A percentile compares a stretch with the other conserved stretches of the same genome.
These are phyloP conservation scores for Leptopilina syphax DNA, from an alignment of 2,888 invertebrate genomes.

Conservation along the genomic window DNA sequence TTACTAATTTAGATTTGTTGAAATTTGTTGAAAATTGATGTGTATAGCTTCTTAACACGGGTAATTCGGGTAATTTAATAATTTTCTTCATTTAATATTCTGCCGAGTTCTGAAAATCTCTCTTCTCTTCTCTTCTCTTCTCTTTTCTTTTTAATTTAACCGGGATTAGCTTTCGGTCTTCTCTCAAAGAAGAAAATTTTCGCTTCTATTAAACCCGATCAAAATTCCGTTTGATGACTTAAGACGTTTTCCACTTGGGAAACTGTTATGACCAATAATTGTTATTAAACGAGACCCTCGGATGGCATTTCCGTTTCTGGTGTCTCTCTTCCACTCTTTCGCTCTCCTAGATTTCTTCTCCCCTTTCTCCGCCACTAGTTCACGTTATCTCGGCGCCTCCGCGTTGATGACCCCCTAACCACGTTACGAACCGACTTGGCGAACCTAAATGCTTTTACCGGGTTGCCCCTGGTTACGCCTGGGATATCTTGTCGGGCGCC, in stretches of 20 bases:
- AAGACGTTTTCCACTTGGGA: constrained; percentile 33
- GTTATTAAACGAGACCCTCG: constrained; percentile 35
- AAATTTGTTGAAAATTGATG: too few relatives aligned
- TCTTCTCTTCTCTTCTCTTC: too few relatives aligned
- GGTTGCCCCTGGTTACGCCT: constrained; percentile 60
- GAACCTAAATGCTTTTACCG: constrained; percentile 66
- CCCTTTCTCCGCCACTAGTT: constrained; percentile 23
- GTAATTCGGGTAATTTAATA: too few relatives aligned
- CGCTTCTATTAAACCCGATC: background rate
- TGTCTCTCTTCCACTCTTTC: constrained; percentile 4
- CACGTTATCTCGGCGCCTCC: constrained; percentile 61
- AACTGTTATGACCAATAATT: constrained; percentile 28
- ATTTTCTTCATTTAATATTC: too few relatives aligned
- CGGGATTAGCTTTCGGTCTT: too few relatives aligned
- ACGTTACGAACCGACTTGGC: constrained; percentile 66
- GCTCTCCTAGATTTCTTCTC: background rate
- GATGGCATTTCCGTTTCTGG: constrained; percentile 20
- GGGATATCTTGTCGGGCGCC: constrained; percentile 58
- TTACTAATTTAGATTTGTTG: too few relatives aligned
- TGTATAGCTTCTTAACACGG: too few relatives aligned
- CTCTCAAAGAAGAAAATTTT: background rate
- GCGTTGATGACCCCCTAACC: constrained; percentile 67
- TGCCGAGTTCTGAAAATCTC: too few relatives aligned
- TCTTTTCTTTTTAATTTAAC: too few relatives aligned
- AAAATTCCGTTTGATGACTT: constrained; percentile 27